Evolutionary conservation across 1,140 invertebrate genomes (phyloP), one percentile per base, ranked within the genome.

Genomic region (Drosophila equinoxialis): DNA sequence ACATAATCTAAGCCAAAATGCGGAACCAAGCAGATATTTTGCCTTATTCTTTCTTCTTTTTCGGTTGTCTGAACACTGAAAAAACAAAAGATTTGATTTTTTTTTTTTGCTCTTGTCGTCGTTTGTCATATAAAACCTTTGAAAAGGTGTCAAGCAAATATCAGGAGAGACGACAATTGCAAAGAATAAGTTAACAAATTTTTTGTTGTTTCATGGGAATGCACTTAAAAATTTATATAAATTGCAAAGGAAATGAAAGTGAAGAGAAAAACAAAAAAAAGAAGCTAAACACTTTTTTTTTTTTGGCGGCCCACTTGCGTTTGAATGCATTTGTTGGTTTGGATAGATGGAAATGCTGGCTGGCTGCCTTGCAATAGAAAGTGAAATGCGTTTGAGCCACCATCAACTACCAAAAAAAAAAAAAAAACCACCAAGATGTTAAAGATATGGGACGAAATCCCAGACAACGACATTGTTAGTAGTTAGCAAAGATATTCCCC

Each of bases 341-440:
- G 79, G 87, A 87, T 76, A 76, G 87, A 87, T 73, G 45, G 45
- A 17, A 48, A 48, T 48, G 45, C 7, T 86, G 82, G 30, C 20
- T 23, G 20, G 20, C 30, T 30, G 30, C 30, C 30, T 30, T 30
- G 30, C 79, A 85, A 74, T 85, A 85, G 82, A 85, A 85, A 85
- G 82, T 85, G 79, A 87, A 85, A 87, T 86, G 82, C 82, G 82
- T 85, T 86, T 74, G 77, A 51, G 45, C 45, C 17, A 23, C 8
- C 17, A 51, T 2, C 8, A 39, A 26, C 33, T 55, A 74, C 68
- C 33, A 33, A 60, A 67, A 60, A 72, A 59, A 60, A 75, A 70
- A 63, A 61, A 76, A 11, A 55, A 67, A 76, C 23, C 17, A 65
- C 48, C 70, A 77, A 77, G 81, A 84, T 84, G 77, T 68, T 77